These are phyloP conservation scores for Apteryx mantelli DNA, from an alignment of 2,113 vertebrate species.

Conservation along the genomic window DNA sequence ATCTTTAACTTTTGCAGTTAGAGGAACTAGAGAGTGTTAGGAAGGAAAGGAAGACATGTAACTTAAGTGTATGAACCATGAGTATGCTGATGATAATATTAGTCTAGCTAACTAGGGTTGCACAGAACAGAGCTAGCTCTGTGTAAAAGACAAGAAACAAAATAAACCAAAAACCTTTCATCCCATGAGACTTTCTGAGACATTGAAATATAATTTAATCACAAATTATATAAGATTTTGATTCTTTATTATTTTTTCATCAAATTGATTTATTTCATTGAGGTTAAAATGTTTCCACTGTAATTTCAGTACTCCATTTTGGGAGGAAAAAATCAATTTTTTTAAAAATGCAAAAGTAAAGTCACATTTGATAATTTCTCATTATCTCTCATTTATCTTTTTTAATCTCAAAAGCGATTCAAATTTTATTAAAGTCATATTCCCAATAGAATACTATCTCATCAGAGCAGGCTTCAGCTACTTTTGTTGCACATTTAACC, in stretches of 20 bases:
- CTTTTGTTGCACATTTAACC: not conserved
- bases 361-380: not conserved
- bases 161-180: not conserved
- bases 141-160: not conserved
- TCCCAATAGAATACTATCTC: not conserved
- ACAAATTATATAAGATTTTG: not conserved
- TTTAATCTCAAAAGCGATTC: not conserved
- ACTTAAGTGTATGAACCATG: not conserved
- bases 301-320: not conserved
- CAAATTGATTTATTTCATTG: not conserved
- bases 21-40: not conserved
- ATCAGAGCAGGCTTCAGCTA: not conserved
- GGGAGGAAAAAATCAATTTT: not conserved
- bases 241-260: not conserved
- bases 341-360: not conserved
- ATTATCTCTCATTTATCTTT: not conserved
- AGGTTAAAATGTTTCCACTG: not conserved
- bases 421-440: not conserved
- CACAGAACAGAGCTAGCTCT: not conserved
- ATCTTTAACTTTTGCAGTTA: not conserved
- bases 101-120: not conserved
- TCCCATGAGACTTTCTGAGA: not conserved
- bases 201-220: not conserved
- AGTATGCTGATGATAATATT: not conserved
- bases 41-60: not conserved